Base-by-base conservation (phyloP, 2,888 invertebrate genomes). In the Aphidius colemani region DNA sequence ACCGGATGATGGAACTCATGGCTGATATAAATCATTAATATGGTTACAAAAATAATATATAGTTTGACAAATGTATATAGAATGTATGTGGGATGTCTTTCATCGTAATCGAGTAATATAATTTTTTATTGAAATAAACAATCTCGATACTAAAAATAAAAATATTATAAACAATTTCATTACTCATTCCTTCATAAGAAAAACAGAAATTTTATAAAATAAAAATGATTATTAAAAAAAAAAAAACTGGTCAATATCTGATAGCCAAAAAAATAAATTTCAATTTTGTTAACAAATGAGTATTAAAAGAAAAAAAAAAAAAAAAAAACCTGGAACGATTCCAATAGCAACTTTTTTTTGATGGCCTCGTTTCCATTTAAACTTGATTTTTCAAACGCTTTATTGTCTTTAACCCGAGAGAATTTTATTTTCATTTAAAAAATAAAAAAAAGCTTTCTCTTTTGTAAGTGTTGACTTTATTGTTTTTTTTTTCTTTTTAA, bases 41-140 rank as follows among this genome's bases (percentile, higher is more conserved):
- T 73, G 70, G 72, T 72, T 73, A 70, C 71, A 72, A 71, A 30
- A 30, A 72, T 72, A 72, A 75, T 75, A 74, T 70, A 72, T 67
- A 70, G 72, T 72, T 67, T 67, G 72, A 71, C 70, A 69, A 68
- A 63, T 59, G 69, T 63, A 64, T 65, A 67, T 63, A 68, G 66
- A 68, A 30, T 30, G 30, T 30, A 30, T 53, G 48, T 11, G 49
- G 53, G 46, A 53, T 51, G 55, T 55, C 49, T 53, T 61, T 61
- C 48, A 48, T 53, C 53, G 53, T 64, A 65, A 57, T 30, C 30
- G 30, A 30, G 30, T 30, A 3, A 30, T 30, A 30, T 30, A 30
- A 30, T 5, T 30, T 30, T 30, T 30, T 3, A 18, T 18, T 18
- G 13, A 1, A 18, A 18, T 18, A 18, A 2, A 18, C 13, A 5